Base-by-base conservation (phyloP, 2,888 invertebrate species). In the Tetanocera ferruginea region DNA sequence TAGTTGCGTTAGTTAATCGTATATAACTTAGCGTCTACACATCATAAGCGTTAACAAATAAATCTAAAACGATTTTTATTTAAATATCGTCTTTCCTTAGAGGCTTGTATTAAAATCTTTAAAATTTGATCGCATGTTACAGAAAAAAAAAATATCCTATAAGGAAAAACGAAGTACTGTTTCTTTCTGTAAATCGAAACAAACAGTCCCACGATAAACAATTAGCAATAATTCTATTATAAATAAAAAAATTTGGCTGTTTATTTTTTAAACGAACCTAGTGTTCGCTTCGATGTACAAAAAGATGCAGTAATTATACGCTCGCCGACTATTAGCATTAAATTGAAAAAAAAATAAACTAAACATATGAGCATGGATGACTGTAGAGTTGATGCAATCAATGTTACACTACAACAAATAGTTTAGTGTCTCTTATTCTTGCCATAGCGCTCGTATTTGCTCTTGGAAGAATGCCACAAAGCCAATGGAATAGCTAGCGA, bases 391-490 rank as follows among this genome's bases (percentile, higher is more conserved):
- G 66, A n/a, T 66, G 60, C 25, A 14, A 14, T 31, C 28, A 43
- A 43, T 67, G 25, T 11, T 25, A 4, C 3, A 19, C 0, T 23
- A 57, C 23, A 57, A 17, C 5, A 28, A 31, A 2, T 3, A 34
- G 14, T 6, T 64, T 88, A 89, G 81, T 88, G 89, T 88, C 95
- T 95, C 90, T 95, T 95, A 73, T 92, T 91, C 89, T 94, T 95
- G 75, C 93, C 91, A 51, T 95, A 90, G 85, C 94, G 94, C 88
- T 97, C 97, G 86, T 98, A 98, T 92, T 97, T 98, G 89, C 94
- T 94, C 90, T 98, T 98, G 86, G 98, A 98, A 34, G 95, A 94
- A 91, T 94, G 97, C 98, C 98, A 99, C 80, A 99, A 92, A 51
- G 95, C 94, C 89, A 97, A 96, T 78, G 98, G 98, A 88, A 99